A percentile compares a stretch with the other conserved stretches of the same genome.
These are phyloP conservation scores for Plagiodera versicolora DNA, from an alignment of 2,888 invertebrate species.

Conservation along the genomic window DNA sequence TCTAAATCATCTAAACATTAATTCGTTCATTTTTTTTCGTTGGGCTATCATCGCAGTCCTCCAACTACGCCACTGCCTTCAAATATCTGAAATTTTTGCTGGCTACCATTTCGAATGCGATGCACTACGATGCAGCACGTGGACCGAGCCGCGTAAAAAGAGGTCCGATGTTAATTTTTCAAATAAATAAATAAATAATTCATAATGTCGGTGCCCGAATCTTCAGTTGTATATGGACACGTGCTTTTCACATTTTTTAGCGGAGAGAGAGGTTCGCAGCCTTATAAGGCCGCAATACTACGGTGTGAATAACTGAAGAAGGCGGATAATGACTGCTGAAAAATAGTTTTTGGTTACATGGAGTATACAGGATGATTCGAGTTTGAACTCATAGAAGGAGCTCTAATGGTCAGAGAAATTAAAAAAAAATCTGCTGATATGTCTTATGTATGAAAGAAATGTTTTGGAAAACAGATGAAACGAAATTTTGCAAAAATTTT, in stretches of 20 bases:
- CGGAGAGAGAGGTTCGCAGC: slow-evolving; percentile 29
- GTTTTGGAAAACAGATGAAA: too few species aligned
- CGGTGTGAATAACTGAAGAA: slow-evolving; percentile 13
- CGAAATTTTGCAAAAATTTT: too few species aligned
- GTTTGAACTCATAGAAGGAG: too few species aligned
- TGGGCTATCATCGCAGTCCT: too few species aligned
- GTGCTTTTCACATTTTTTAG: slow-evolving; percentile 37
- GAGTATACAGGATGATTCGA: too few species aligned
- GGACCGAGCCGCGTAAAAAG: slow-evolving; percentile 35
- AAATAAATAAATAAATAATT: slow-evolving; percentile 41
- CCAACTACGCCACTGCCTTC: not conserved
- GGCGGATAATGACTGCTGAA: not conserved
- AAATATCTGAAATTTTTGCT: slow-evolving; percentile 1
- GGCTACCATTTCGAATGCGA: slow-evolving; percentile 10
- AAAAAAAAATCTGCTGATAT: too few species aligned
- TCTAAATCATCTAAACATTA: too few species aligned
- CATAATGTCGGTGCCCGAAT: slow-evolving; percentile 41
- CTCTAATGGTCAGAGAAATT: too few species aligned
- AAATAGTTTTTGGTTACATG: not conserved
- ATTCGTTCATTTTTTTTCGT: too few species aligned
- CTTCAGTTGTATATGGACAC: slow-evolving; percentile 42
- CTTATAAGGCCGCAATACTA: slow-evolving; percentile 31
- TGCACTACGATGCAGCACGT: slow-evolving; percentile 19
- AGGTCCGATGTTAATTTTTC: slow-evolving; percentile 44
- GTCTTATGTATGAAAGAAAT: too few species aligned